Conservation (phyloP, 2,797 vertebrate species). For the Coendou prehensilis region DNA sequence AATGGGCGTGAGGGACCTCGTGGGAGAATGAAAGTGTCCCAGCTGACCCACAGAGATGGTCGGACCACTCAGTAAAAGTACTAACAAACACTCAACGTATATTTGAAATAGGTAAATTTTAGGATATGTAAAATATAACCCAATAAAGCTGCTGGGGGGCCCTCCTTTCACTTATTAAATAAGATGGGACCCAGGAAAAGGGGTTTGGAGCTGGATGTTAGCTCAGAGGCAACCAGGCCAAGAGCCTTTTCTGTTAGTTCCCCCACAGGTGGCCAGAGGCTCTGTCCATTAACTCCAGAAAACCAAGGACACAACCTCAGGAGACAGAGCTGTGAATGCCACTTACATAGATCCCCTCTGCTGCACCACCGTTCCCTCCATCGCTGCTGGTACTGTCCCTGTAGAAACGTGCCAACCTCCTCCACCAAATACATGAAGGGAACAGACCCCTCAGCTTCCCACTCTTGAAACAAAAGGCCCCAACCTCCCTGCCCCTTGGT, state of each 20-base stretch:
- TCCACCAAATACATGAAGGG: too few relatives aligned
- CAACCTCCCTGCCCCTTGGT: neutral
- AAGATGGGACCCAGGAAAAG: neutral
- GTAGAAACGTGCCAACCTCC: neutral
- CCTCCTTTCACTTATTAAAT: neutral
- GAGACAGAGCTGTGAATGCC: accelerated
- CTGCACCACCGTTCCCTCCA: neutral
- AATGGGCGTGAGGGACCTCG: neutral
- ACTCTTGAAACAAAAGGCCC: neutral
- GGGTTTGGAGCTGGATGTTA: neutral
- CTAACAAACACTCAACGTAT: neutral
- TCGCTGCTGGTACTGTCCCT: neutral
- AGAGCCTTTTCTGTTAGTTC: neutral
- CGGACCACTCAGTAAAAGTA: neutral
- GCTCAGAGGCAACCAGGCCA: neutral
- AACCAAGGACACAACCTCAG: neutral
- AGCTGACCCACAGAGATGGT: neutral
- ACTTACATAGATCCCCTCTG: neutral
- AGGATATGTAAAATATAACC: neutral
- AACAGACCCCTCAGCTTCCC: too few relatives aligned
- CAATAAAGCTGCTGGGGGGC: neutral
- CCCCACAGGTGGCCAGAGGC: neutral
- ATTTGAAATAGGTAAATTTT: neutral
- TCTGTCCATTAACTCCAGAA: neutral
- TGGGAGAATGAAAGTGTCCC: neutral